These are phyloP conservation scores for Procavia capensis DNA, from an alignment of 2,113 vertebrate species.

Conservation along the genomic window DNA sequence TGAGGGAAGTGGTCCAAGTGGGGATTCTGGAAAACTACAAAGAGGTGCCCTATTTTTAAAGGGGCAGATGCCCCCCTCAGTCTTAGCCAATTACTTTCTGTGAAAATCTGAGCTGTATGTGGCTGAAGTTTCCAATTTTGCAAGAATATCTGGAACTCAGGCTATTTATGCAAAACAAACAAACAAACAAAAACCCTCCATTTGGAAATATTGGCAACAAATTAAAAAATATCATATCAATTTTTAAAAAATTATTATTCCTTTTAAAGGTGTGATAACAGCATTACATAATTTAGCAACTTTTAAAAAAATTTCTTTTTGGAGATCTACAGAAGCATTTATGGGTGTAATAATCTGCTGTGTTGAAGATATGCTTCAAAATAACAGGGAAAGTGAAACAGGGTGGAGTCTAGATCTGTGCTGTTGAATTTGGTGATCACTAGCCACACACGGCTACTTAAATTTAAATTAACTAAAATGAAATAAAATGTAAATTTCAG, in stretches of 20 bases:
- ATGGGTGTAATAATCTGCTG: not conserved
- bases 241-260: conserved; percentile 62
- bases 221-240: conserved; percentile 57
- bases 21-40: not conserved
- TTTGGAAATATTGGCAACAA: conserved; percentile 54
- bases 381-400: not conserved
- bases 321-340: conserved; percentile 19
- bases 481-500: not conserved
- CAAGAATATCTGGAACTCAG: conserved; percentile 41
- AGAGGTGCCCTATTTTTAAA: not conserved
- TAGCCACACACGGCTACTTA: not conserved
- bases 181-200: not conserved
- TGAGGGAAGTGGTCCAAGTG: not conserved
- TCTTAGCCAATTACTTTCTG: not conserved
- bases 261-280: conserved; percentile 51
- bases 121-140: conserved; percentile 28
- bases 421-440: too few relatives aligned
- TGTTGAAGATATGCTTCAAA: conserved; percentile 46
- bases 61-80: not conserved
- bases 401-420: not conserved
- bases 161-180: not conserved
- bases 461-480: conserved; percentile 14
- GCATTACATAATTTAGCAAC: conserved; percentile 37
- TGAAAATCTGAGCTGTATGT: not conserved
- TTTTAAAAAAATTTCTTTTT: conserved; percentile 44